Percentiles rank a stretch among this genome's conserved stretches.
phyloP scores from a whole-genome alignment of 2,888 invertebrate species.

The Isoperla grammatica region DNA sequence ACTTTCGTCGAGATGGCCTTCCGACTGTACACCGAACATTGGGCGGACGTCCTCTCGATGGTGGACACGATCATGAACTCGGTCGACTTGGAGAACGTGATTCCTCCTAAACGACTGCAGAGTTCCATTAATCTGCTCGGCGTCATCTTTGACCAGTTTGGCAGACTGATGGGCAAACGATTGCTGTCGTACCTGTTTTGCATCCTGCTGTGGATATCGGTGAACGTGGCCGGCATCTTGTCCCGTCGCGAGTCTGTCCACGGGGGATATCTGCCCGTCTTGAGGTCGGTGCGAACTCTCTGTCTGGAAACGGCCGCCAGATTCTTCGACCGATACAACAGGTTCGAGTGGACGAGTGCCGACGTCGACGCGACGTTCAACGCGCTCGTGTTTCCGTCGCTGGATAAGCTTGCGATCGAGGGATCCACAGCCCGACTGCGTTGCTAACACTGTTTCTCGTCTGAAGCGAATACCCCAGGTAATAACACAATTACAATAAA shows the following conservation, averaged over 20 bases:
- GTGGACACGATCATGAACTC: conserved; percentile 45
- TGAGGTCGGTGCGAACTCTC: conserved; percentile 59
- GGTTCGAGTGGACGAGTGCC: conserved; percentile 62
- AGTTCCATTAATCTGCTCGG: conserved; percentile 69
- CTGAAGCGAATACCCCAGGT: conserved; percentile 76
- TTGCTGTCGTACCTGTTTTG: conserved; percentile 65
- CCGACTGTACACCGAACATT: conserved; percentile 52
- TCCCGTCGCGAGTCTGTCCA: conserved; percentile 2
- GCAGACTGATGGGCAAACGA: conserved; percentile 63
- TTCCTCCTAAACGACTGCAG: conserved; percentile 59
- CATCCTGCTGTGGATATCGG: conserved; percentile 63
- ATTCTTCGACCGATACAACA: conserved; percentile 74
- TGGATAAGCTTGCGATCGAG: conserved; percentile 69
- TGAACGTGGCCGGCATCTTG: conserved; percentile 59
- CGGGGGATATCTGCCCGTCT: conserved; percentile 38
- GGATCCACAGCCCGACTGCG: conserved; percentile 76
- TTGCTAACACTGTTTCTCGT: conserved; percentile 69
- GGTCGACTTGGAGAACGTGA: conserved; percentile 50
- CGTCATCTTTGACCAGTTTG: conserved; percentile 74
- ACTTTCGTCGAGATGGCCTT: conserved; percentile 82
- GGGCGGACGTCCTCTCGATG: conserved; percentile 51
- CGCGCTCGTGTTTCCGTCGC: conserved; percentile 73
- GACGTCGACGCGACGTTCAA: conserved; percentile 72
- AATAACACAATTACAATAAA: too few relatives aligned
- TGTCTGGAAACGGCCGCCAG: conserved; percentile 59